A percentile compares a stretch with the other conserved stretches of the same genome.
These are phyloP conservation scores for Heterochromis multidens DNA, from an alignment of 2,113 vertebrate species.

Conservation along the genomic window DNA sequence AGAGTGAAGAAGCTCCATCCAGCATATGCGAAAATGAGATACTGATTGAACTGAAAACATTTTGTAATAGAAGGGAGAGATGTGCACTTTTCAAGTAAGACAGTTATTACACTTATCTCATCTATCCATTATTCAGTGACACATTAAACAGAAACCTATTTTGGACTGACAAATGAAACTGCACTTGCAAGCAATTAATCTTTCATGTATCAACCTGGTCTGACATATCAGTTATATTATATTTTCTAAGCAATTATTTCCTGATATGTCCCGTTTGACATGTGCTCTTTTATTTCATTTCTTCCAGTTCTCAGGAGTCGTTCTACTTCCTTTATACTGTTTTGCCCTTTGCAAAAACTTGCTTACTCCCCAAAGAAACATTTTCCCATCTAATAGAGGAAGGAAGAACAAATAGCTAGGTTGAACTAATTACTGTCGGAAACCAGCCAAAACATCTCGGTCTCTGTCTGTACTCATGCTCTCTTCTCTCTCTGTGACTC, in stretches of 20 bases:
- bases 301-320: neutral
- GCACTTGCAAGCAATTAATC: neutral
- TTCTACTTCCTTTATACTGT: neutral
- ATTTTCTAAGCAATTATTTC: neutral
- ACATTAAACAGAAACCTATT: neutral
- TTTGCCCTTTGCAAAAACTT: slow-evolving; percentile 51
- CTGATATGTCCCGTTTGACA: neutral
- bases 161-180: neutral
- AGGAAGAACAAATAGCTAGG: slow-evolving; percentile 65
- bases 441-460: slow-evolving; percentile 50
- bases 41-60: neutral
- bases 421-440: slow-evolving; percentile 67
- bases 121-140: neutral
- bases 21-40: neutral
- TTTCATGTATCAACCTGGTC: neutral
- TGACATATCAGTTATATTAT: neutral
- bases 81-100: neutral
- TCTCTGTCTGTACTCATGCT: slow-evolving; percentile 9
- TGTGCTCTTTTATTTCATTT: neutral
- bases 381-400: slow-evolving; percentile 51
- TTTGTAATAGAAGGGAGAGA: neutral
- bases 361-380: slow-evolving; percentile 57
- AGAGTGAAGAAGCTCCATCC: neutral
- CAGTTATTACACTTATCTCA: neutral
- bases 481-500: neutral